Evolutionary conservation across 2,888 invertebrate species (phyloP).

Genomic region (Formica aserva): DNA sequence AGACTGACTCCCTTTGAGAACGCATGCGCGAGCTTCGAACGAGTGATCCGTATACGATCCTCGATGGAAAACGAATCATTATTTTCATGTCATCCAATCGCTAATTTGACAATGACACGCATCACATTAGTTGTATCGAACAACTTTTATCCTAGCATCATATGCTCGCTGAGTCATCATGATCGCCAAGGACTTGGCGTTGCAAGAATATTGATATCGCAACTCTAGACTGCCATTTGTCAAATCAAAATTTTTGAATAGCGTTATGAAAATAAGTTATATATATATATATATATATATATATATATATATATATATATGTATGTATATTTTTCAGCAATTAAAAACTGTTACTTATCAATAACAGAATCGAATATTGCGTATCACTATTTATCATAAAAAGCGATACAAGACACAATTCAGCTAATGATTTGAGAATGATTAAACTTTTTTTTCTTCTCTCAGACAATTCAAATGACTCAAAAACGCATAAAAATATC

Average conservation of each 20-base stretch:
- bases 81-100: not conserved
- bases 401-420: not conserved
- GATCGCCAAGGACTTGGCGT: not conserved
- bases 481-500: not conserved
- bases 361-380: not conserved
- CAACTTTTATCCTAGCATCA: not conserved
- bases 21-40: slow-evolving; percentile 17
- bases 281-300: not conserved
- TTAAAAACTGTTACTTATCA: not conserved
- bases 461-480: not conserved
- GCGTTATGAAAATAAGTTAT: slow-evolving; percentile 8
- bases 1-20: slow-evolving; percentile 35
- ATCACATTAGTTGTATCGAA: not conserved
- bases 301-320: too few species aligned
- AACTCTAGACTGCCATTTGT: slow-evolving; percentile 32
- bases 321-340: not conserved
- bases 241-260: slow-evolving; percentile 36
- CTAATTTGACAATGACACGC: slow-evolving; percentile 11
- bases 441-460: slow-evolving; percentile 3
- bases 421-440: not conserved
- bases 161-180: not conserved
- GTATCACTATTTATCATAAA: not conserved
- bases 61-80: slow-evolving; percentile 14
- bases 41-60: slow-evolving; percentile 53
- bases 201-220: slow-evolving; percentile 31